Percentiles rank a stretch among this genome's conserved stretches.
phyloP scores from a whole-genome alignment of 2,113 vertebrate genomes.

The Typhlomys cinereus region DNA sequence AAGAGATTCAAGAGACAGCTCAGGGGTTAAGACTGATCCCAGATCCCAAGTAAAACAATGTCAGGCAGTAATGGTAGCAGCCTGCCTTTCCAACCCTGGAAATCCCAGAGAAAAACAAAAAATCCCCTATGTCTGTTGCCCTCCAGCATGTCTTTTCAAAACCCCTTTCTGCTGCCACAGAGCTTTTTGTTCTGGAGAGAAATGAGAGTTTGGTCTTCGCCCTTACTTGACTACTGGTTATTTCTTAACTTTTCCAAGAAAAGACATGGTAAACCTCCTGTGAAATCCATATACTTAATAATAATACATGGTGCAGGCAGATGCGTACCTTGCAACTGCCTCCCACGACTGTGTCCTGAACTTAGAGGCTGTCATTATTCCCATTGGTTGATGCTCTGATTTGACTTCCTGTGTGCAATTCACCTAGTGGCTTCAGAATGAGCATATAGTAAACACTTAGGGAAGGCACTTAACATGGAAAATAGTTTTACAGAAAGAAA shows the following conservation, averaged over 20 bases:
- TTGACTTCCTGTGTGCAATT: not conserved
- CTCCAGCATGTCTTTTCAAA: too few species aligned
- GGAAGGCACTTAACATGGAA: not conserved
- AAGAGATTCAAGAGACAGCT: too few species aligned
- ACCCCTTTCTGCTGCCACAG: constrained; percentile 3
- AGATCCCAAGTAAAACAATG: too few species aligned
- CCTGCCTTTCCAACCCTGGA: too few species aligned
- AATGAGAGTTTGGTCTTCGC: not conserved
- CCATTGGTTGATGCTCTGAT: not conserved
- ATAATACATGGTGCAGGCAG: not conserved
- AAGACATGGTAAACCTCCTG: not conserved
- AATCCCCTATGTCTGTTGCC: too few species aligned
- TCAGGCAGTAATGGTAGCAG: too few species aligned
- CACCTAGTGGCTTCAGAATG: constrained; percentile 26
- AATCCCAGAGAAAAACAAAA: too few species aligned
- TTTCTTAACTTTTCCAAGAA: not conserved
- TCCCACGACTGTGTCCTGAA: not conserved
- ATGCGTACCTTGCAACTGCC: not conserved
- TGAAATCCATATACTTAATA: not conserved
- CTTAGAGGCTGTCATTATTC: not conserved
- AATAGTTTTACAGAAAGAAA: not conserved
- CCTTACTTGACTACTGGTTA: not conserved
- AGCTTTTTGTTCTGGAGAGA: not conserved
- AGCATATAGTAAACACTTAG: not conserved
- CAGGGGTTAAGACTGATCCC: too few species aligned